Evolutionary conservation across 1,140 invertebrate species (phyloP), one percentile per base, ranked within the genome.

Genomic region (Trichogramma pretiosum): DNA sequence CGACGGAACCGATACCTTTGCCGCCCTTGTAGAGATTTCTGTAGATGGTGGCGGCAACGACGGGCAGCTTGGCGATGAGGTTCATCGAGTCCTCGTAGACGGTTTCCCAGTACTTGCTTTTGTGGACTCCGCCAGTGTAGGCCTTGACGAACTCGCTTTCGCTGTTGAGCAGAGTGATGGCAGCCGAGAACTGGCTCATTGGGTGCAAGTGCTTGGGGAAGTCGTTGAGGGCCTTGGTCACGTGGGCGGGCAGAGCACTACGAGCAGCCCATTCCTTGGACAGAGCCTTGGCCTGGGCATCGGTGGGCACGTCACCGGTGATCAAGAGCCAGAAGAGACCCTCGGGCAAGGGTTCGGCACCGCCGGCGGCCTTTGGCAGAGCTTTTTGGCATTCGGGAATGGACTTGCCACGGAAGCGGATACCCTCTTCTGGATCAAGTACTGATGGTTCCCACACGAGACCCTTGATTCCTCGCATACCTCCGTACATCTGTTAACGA

Each of bases 71-170:
- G 26, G 93, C 93, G 65, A 98, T 94, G 55, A 98, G 72, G 70
- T 96, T 89, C 88, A 98, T 93, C 16, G 89, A 79, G 68, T 98
- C 94, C 74, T 98, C 93, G 70, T 91, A 96, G 1, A 82, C 77
- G 53, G 84, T 83, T 75, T 97, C 88, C 92, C 92, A 95, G 63
- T 90, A 93, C 57, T 84, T 83, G 33, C 76, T 74, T 67, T 93
- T 95, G 64, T 86, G 82, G 0, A 92, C 82, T 30, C 90, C 90
- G 34, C 84, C 77, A 2, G 80, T 74, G 68, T 97, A 97, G 1
- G 93, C 94, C 63, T 92, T 83, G 4, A 88, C 88, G 74, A 95
- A 98, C 64, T 89, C 86, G 61, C 89, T 93, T 73, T 98, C 93
- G 60, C 84, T 89, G 70, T 95, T 95, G 34, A 96, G 74, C 3